These are phyloP conservation scores for Passer montanus DNA, from an alignment of 2,113 vertebrate species.

Conservation along the genomic window DNA sequence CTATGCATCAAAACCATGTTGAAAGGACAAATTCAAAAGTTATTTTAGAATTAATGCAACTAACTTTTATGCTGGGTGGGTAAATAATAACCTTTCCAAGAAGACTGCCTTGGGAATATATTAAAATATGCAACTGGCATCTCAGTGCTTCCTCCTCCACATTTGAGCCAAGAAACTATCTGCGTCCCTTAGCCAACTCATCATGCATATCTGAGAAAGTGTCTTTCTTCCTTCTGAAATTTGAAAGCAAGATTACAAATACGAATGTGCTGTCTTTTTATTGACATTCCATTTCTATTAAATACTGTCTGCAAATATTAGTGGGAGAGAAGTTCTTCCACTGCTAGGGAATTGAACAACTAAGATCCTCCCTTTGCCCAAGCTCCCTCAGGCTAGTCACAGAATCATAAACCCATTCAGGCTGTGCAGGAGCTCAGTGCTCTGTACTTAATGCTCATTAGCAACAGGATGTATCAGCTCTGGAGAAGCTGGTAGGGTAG, in stretches of 20 bases:
- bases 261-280: not conserved
- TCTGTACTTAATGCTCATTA: not conserved
- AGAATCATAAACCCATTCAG: not conserved
- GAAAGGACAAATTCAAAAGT: not conserved
- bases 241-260: not conserved
- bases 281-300: not conserved
- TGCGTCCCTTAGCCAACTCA: not conserved
- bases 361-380: not conserved
- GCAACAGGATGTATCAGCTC: not conserved
- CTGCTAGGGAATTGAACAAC: not conserved
- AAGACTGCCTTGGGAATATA: not conserved
- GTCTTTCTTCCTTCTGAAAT: not conserved
- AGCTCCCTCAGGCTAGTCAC: not conserved
- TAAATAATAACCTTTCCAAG: conserved; percentile 3
- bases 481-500: not conserved
- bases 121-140: not conserved
- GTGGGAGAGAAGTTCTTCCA: not conserved
- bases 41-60: not conserved
- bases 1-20: not conserved
- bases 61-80: not conserved
- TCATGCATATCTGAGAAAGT: not conserved
- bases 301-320: not conserved
- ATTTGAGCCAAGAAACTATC: not conserved
- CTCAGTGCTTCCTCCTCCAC: not conserved
- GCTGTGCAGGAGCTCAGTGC: not conserved